Conservation (phyloP, 1,140 invertebrate species). For the Himalopsyche phryganea region DNA sequence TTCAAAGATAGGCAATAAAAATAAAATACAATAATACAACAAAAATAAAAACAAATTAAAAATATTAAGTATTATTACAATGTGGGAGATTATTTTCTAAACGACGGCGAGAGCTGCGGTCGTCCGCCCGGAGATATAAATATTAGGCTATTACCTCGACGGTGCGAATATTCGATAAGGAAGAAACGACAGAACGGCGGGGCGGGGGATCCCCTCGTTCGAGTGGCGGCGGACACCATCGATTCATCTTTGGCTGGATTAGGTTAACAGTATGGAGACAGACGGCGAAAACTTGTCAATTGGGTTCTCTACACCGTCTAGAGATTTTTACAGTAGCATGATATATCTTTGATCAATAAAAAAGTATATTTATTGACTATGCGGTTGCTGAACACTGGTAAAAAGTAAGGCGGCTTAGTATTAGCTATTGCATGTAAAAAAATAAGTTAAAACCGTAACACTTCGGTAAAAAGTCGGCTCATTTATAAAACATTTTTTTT, state of each 20-base stretch:
- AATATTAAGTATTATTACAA: conserved; percentile 13
- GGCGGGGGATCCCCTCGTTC: not conserved
- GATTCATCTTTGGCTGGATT: conserved; percentile 21
- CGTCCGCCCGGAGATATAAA: not conserved
- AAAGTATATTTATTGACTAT: conserved; percentile 15
- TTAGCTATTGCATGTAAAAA: conserved; percentile 24
- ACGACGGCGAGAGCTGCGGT: not conserved
- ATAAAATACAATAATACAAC: conserved; percentile 19
- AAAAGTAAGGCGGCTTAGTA: conserved; percentile 28
- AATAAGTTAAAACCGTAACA: not conserved
- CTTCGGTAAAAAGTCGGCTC: not conserved
- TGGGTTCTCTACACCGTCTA: not conserved
- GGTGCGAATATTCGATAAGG: no score
- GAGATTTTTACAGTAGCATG: not conserved
- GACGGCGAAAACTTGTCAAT: not conserved
- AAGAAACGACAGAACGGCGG: not conserved
- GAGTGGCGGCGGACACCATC: not conserved
- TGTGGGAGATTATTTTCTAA: conserved; percentile 13
- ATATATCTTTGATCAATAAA: not conserved
- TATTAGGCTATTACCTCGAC: no score
- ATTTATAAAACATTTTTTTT: no score
- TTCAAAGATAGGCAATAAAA: conserved; percentile 22
- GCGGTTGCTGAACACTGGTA: conserved; percentile 23
- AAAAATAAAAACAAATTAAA: conserved; percentile 20
- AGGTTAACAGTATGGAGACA: conserved; percentile 19